Conservation (phyloP, 2,888 invertebrate species). For the Acrobasis suavella region DNA sequence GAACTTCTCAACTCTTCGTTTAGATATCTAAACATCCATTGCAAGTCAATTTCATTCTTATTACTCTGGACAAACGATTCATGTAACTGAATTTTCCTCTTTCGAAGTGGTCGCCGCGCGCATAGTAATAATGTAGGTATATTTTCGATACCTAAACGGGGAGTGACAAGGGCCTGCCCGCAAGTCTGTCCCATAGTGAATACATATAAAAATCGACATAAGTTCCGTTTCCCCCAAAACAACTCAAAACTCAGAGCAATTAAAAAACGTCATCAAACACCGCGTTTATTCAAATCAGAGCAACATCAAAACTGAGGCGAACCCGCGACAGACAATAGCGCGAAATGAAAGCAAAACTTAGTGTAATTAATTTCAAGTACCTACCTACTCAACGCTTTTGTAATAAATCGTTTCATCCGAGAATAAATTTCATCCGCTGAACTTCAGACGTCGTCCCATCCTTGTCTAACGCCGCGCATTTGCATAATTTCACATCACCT, state of each 20-base stretch:
- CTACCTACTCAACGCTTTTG: slow-evolving; percentile 80
- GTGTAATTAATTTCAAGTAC: slow-evolving; percentile 78
- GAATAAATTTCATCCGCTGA: slow-evolving; percentile 75
- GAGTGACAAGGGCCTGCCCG: no score
- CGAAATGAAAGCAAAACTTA: slow-evolving; percentile 74
- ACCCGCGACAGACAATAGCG: slow-evolving; percentile 47
- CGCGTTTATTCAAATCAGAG: slow-evolving; percentile 17
- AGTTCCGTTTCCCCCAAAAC: neutral
- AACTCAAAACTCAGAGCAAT: slow-evolving; percentile 12
- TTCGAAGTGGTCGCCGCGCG: no score
- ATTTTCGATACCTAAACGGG: no score
- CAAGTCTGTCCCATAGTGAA: no score
- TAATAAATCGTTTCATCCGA: slow-evolving; percentile 81
- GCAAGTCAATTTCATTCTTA: no score
- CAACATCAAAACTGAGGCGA: slow-evolving; percentile 9
- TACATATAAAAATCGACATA: no score
- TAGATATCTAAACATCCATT: no score
- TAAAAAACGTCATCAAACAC: slow-evolving; percentile 5
- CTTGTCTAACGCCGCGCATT: slow-evolving; percentile 57
- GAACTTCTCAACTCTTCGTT: no score
- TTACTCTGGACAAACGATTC: no score
- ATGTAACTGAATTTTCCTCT: no score
- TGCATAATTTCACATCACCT: slow-evolving; percentile 75
- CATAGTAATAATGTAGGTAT: no score
- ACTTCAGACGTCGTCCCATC: slow-evolving; percentile 59